These are phyloP conservation scores for Ceyx erithaca DNA, from an alignment of 2,797 vertebrate genomes.

Conservation along the genomic window DNA sequence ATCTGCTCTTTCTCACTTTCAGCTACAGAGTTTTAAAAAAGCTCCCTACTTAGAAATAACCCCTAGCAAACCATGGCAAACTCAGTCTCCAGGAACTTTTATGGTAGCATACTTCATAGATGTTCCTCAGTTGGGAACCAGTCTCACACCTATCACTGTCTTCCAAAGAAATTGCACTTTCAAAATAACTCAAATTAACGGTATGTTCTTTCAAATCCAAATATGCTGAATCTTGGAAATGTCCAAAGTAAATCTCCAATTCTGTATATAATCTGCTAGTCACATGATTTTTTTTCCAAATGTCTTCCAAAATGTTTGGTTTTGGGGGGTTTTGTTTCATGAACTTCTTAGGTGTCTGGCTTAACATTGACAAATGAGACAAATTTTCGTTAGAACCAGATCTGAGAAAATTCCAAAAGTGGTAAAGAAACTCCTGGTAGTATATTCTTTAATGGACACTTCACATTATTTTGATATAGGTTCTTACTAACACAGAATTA, in stretches of 20 bases:
- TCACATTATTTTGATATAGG: not conserved
- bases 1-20: not conserved
- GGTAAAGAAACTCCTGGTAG: not conserved
- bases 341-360: not conserved
- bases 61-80: not conserved
- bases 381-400: not conserved
- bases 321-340: accelerated
- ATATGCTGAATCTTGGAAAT: not conserved
- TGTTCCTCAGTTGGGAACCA: not conserved
- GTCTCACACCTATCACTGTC: not conserved
- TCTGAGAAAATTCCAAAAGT: not conserved
- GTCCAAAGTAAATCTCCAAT: not conserved
- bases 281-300: not conserved
- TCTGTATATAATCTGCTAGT: not conserved
- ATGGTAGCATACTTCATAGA: not conserved
- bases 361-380: not conserved
- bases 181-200: not conserved
- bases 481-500: not conserved
- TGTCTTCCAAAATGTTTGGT: not conserved
- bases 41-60: not conserved
- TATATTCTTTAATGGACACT: not conserved
- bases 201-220: not conserved
- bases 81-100: not conserved
- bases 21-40: not conserved
- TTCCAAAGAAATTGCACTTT: not conserved